Conservation (phyloP, 2,888 invertebrate genomes). For the Coelinius sp. region DNA sequence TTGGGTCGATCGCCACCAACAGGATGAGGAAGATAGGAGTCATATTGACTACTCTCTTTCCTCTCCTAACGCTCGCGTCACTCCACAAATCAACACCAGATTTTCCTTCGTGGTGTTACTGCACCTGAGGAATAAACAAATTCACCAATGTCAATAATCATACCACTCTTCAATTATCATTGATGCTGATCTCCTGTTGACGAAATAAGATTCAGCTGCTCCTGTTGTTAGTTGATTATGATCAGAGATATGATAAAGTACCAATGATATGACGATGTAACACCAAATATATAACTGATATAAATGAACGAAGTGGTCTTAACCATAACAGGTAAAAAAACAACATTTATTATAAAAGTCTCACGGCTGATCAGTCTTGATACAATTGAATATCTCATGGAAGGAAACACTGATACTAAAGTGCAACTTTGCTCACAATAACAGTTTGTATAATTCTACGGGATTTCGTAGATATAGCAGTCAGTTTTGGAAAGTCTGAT, state of each 20-base stretch:
- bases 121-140: constrained; percentile 62
- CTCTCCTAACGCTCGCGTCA: constrained; percentile 64
- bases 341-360: not conserved
- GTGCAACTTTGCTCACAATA: not conserved
- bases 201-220: not conserved
- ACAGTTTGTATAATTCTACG: not conserved
- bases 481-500: not conserved
- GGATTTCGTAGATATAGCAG: not conserved
- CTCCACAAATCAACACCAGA: constrained; percentile 67
- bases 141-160: constrained; percentile 63
- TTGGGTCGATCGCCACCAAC: constrained; percentile 70
- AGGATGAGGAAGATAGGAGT: constrained; percentile 69
- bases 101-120: constrained; percentile 40
- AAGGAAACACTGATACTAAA: constrained; percentile 17
- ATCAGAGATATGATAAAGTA: not conserved
- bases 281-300: not conserved
- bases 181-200: not conserved
- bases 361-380: not conserved
- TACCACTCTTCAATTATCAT: constrained; percentile 53
- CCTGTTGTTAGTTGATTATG: not conserved
- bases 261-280: not conserved
- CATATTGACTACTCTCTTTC: constrained; percentile 69
- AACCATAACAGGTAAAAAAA: not conserved
- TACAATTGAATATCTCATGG: not conserved
- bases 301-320: not conserved